A percentile compares a stretch with the other conserved stretches of the same genome.
Conservation (phyloP, 2,888 invertebrate species). For the Hyles lineata region DNA sequence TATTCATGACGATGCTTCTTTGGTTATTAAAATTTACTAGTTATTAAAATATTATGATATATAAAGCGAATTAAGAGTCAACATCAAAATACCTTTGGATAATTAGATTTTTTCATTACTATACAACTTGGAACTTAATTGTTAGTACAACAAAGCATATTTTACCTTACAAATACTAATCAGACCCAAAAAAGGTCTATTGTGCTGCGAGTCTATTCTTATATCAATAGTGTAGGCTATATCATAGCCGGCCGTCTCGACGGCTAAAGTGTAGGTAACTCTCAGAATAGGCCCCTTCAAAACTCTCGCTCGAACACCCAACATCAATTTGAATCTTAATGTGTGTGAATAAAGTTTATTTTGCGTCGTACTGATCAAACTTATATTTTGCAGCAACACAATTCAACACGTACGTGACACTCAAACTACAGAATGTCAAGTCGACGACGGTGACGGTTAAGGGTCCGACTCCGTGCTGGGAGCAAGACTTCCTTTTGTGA, state of each 20-base stretch:
- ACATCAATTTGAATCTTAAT: constrained; percentile 28
- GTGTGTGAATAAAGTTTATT: constrained; percentile 35
- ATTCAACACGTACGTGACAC: constrained; percentile 97
- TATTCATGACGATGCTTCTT: too few relatives aligned
- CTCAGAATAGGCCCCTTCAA: constrained; percentile 25
- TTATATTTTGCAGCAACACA: constrained; percentile 88
- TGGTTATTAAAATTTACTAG: too few relatives aligned
- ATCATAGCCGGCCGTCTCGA: not conserved
- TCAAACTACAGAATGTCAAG: constrained; percentile 99
- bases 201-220: constrained; percentile 11
- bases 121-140: not conserved
- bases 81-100: too few relatives aligned
- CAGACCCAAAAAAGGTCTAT: constrained; percentile 8
- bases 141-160: not conserved
- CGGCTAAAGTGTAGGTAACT: constrained; percentile 24
- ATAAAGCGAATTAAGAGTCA: too few relatives aligned
- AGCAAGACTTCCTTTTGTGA: constrained; percentile 99
- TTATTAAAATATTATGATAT: too few relatives aligned
- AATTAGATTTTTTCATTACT: too few relatives aligned
- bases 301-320: constrained; percentile 5
- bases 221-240: constrained; percentile 16
- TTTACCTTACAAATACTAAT: not conserved
- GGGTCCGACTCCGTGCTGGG: constrained; percentile 98
- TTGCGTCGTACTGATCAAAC: constrained; percentile 30
- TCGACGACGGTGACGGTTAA: constrained; percentile 98